These are phyloP conservation scores for Brachyptera risi DNA, from an alignment of 2,888 invertebrate species.

Conservation along the genomic window DNA sequence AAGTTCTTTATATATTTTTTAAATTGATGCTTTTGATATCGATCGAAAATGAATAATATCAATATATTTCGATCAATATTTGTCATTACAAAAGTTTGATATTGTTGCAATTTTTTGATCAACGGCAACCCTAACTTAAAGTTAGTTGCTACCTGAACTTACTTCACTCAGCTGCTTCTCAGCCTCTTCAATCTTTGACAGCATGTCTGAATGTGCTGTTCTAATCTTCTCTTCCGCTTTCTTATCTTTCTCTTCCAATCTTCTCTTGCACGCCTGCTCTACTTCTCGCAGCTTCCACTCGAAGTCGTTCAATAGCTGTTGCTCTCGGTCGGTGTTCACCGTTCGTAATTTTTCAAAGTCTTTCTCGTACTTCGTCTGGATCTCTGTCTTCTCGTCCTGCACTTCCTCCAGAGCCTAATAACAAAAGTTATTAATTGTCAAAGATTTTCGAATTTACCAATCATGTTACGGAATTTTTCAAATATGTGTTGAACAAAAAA, in stretches of 20 bases:
- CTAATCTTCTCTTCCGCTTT: constrained; percentile 34
- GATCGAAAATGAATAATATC: no score
- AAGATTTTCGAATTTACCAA: no score
- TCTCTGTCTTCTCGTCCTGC: constrained; percentile 54
- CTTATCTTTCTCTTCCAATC: constrained; percentile 49
- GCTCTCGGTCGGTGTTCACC: constrained; percentile 63
- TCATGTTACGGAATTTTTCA: no score
- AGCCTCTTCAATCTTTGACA: constrained; percentile 30
- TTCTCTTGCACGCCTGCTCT: constrained; percentile 63
- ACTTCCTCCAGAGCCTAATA: constrained; percentile 53
- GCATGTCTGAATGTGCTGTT: constrained; percentile 37
- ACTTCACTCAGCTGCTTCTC: constrained; percentile 36
- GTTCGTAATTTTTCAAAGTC: constrained; percentile 67
- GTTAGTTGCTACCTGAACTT: not conserved
- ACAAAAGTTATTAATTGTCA: no score
- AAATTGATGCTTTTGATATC: no score
- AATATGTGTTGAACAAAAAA: no score
- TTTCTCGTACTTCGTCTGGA: constrained; percentile 58
- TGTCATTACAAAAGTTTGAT: no score
- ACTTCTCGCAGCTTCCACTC: constrained; percentile 80
- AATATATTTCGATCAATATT: no score
- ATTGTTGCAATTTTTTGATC: no score
- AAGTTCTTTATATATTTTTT: no score
- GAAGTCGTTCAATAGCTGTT: constrained; percentile 70
- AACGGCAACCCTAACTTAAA: not conserved